phyloP scores from a whole-genome alignment of 2,113 vertebrate species.

The Hymenochirus boettgeri region DNA sequence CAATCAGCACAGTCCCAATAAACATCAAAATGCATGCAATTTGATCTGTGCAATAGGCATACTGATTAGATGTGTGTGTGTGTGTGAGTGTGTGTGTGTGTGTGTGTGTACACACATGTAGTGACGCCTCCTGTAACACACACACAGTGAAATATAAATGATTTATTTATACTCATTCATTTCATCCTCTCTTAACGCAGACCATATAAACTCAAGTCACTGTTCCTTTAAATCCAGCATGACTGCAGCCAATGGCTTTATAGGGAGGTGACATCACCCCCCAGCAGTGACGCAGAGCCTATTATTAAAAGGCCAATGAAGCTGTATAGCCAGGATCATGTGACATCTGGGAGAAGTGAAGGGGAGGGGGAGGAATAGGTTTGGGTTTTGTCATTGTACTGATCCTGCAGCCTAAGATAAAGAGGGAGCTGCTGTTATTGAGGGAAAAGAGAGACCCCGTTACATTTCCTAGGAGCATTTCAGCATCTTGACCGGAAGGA shows the following conservation, averaged over 20 bases:
- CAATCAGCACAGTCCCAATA: too few relatives aligned
- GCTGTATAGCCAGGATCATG: slow-evolving; percentile 36
- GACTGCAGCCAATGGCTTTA: slow-evolving; percentile 32
- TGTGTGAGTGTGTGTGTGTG: too few relatives aligned
- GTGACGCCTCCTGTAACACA: too few relatives aligned
- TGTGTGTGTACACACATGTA: too few relatives aligned
- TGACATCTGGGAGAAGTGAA: slow-evolving; percentile 33
- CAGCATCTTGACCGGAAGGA: not conserved
- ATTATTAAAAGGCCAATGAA: slow-evolving; percentile 49
- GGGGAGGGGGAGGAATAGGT: slow-evolving; percentile 45
- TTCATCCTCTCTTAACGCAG: slow-evolving; percentile 1
- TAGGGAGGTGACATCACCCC: slow-evolving; percentile 45
- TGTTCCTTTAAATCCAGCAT: slow-evolving; percentile 46
- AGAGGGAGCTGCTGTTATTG: slow-evolving; percentile 20
- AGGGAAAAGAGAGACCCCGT: slow-evolving; percentile 19
- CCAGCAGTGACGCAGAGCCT: slow-evolving; percentile 47
- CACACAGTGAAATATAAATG: too few relatives aligned
- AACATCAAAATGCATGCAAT: too few relatives aligned
- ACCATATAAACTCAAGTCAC: slow-evolving; percentile 10
- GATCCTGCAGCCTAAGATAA: slow-evolving; percentile 37
- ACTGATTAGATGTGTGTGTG: too few relatives aligned
- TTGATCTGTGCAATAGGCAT: too few relatives aligned
- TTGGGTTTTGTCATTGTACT: slow-evolving; percentile 59
- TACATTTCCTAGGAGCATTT: slow-evolving; percentile 11
- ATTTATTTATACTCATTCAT: not conserved